Base-by-base conservation (phyloP, 2,797 vertebrate genomes). In the Uromys caudimaculatus region DNA sequence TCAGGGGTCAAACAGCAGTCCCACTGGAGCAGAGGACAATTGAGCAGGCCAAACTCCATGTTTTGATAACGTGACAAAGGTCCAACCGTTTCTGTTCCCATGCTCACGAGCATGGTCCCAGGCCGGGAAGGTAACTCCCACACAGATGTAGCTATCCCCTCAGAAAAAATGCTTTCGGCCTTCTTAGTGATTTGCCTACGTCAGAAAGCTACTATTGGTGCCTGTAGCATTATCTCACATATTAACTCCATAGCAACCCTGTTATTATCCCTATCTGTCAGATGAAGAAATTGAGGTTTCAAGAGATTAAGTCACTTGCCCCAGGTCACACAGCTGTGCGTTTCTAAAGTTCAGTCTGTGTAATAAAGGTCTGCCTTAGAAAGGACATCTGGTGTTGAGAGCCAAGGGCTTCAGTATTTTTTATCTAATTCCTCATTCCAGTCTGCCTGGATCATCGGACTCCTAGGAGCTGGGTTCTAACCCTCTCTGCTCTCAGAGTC, bases 51-150 rank as follows among this genome's bases (percentile, higher is more conserved):
- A 93, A 89, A 94, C 38, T 50, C 52, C 27, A 60, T 78, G 54
- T 77, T 96, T 91, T 91, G 62, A 82, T 79, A 91, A 97, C 89
- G 75, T 82, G 10, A 90, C 73, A 84, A 94, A 89, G 9, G 73
- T 92, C 23, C 52, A 60, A 75, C 29, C 2, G 2, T 27, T 93
- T 97, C 87, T 76, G n/a, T 29, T 93, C n/a, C 41, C 27, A 47
- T 78, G 89, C 16, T 50, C 19, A 44, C 54, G 47, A 86, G 16
- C 67, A 78, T 91, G 47, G 69, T 23, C 56, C 23, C 14, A 24
- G 23, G n/a, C 52, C 64, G n/a, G 83, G 38, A 76, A 88, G 85
- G n/a, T 27, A 58, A 38, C 47, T 58, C 35, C 38, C 67, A 88
- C 50, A 71, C 35, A 88, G 81, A 91, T 84, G 29, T 58, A 54